Evolutionary conservation across 2,113 vertebrate genomes (phyloP), one percentile per base, ranked within the genome.

Genomic region (Tonatia bakeri): DNA sequence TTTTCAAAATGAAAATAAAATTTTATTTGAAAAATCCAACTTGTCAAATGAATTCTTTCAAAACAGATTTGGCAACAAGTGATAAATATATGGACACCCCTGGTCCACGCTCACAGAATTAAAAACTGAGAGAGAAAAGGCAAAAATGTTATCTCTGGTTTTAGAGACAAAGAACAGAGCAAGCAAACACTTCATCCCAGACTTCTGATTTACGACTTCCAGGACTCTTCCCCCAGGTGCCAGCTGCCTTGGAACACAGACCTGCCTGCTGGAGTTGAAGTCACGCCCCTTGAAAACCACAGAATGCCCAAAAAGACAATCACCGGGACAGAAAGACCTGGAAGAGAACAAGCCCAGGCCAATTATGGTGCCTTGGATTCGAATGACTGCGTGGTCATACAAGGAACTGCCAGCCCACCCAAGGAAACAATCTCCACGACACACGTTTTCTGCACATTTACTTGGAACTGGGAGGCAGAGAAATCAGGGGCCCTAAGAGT

Each of bases 151-250:
- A 77, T 52, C 87, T 90, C 17, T 26, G n/a, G 47, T 54, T 91
- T 96, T 79, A 96, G 38, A 96, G 81, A 95, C 70, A 92, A 94
- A 97, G 67, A 95, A 95, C 73, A 97, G 92, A 94, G 73, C 24
- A 67, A 64, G 47, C 76, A 88, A 77, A 85, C 73, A 59, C n/a
- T 87, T 90, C 81, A 94, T 86, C 94, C 87, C 94, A 72, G 76
- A 95, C 54, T 87, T 91, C 50, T 76, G 38, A 72, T 38, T 94
- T 77, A 59, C 54, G 36, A 82, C 85, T 47, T 83, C 88, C 83
- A 16, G 50, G 84, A 93, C 31, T 92, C 45, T 80, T 89, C 50
- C 36, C 10, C 54, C 91, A n/a, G 31, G 54, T 65, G 76, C 91
- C 93, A 92, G 86, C 54, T 93, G 93, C 86, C 93, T 96, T 11